Evolutionary conservation across 2,888 invertebrate genomes (phyloP), one percentile per base, ranked within the genome.

Genomic region (Spisula subtruncata): DNA sequence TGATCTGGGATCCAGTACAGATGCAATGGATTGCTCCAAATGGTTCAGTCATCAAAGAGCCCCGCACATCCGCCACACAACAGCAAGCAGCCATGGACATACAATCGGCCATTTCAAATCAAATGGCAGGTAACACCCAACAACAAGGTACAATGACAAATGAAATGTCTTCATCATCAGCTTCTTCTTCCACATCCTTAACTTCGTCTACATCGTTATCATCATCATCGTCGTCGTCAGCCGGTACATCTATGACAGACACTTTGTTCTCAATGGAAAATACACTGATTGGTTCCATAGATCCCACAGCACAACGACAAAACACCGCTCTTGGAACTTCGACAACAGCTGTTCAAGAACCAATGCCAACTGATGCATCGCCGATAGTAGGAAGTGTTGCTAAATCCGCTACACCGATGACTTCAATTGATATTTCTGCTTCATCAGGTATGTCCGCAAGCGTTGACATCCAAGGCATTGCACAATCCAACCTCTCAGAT

Each of bases 1-100:
- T 41, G 41, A 85, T 80, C n/a, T 85, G 85, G 85, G 85, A 85
- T 48, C 79, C 85, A 25, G 84, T 84, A 8, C 66, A 84, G 25
- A 71, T 84, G 84, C 41, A 83, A 18, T 83, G 83, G 83, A 54
- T 82, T 18, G 32, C 56, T n/a, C 60, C 56, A 32, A 18, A 51
- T 35, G 75, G 75, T 16, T 35, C 75, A 0, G 5, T 75, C 4
- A 18, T 75, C 16, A 75, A 75, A 32, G 32, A 54, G 35, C 41
- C 41, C 41, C 41, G 41, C 0, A 16, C 51, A 29, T 1, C 56
- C 18, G 41, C 60, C 20, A 41, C 83, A 2, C 1, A 20, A 12
- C 32, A 75, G 32, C 75, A 75, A 75, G n/a, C 51, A 32, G 1
- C 32, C 12, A 60, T 32, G 54, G 82, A 51, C 56, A 0, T 20